Percentiles rank a stretch among this genome's conserved stretches.
These are phyloP conservation scores for Callionymus lyra DNA, from an alignment of 2,113 vertebrate genomes.

Conservation along the genomic window DNA sequence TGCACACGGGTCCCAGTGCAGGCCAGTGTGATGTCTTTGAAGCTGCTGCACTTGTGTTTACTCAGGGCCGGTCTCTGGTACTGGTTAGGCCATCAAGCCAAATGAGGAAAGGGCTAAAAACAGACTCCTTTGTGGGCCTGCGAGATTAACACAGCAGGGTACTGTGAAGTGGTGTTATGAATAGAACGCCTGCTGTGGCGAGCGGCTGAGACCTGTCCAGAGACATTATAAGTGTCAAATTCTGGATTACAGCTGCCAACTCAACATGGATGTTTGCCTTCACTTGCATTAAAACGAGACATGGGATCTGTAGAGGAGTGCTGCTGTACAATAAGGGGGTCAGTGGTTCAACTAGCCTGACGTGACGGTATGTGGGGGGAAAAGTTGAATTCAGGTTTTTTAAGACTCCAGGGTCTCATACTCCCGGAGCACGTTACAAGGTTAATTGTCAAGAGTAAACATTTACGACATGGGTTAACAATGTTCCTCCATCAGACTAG, in stretches of 20 bases:
- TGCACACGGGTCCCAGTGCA: slow-evolving; percentile 14
- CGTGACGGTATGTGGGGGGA: no score
- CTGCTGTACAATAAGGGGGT: no score
- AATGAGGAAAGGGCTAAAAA: slow-evolving; percentile 45
- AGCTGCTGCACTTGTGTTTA: slow-evolving; percentile 42
- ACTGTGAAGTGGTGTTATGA: slow-evolving; percentile 32
- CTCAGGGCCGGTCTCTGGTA: slow-evolving; percentile 25
- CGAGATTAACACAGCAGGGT: slow-evolving; percentile 37
- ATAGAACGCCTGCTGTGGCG: slow-evolving; percentile 27
- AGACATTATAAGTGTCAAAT: slow-evolving; percentile 19
- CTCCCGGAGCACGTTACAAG: no score
- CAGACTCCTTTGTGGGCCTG: slow-evolving; percentile 28
- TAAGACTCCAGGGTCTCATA: no score
- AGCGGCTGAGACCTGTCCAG: slow-evolving; percentile 11
- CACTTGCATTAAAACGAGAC: slow-evolving; percentile 2
- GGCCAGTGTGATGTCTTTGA: slow-evolving; percentile 48
- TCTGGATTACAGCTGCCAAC: slow-evolving; percentile 4
- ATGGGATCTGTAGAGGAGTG: no score
- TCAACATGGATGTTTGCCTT: slow-evolving; percentile 1
- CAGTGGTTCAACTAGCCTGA: no score
- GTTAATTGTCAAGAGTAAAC: no score
- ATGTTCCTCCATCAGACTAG: no score
- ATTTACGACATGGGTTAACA: no score
- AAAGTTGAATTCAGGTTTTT: no score
- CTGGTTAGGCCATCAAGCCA: slow-evolving; percentile 31